These are phyloP conservation scores for Eptesicus fuscus DNA, from an alignment of 2,113 vertebrate species.

Conservation along the genomic window DNA sequence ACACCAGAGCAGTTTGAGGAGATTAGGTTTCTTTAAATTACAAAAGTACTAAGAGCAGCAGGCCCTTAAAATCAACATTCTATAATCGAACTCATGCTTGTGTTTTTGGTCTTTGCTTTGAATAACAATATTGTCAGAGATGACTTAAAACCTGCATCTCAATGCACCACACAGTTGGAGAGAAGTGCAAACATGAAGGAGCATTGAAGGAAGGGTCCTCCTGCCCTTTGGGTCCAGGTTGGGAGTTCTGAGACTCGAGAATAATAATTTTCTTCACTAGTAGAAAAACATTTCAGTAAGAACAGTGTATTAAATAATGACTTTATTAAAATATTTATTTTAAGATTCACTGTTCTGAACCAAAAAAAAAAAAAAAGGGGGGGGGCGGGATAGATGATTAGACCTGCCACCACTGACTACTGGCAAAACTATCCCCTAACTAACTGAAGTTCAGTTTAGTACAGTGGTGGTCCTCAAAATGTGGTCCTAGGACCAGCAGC, in stretches of 20 bases:
- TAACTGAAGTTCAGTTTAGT: background rate
- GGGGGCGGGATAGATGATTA: background rate
- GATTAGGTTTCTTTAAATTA: conserved; percentile 74
- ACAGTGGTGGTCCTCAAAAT: background rate
- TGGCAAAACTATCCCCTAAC: background rate
- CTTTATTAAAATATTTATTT: background rate
- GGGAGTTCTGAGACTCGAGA: background rate
- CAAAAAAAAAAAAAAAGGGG: background rate
- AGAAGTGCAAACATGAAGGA: background rate
- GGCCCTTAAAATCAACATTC: conserved; percentile 64
- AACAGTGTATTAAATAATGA: background rate
- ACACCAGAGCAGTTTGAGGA: conserved; percentile 46
- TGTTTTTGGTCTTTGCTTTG: conserved; percentile 51
- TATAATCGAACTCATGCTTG: conserved; percentile 57
- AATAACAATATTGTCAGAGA: conserved; percentile 25
- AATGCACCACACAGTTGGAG: background rate
- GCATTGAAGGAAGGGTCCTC: background rate
- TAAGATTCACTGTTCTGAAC: background rate
- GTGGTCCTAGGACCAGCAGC: no score
- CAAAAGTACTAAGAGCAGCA: conserved; percentile 59
- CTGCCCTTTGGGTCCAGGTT: background rate
- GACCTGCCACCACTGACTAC: background rate
- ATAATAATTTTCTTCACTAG: background rate
- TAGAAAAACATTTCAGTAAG: background rate
- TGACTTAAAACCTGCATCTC: conserved; percentile 27